A percentile compares a stretch with the other conserved stretches of the same genome.
phyloP scores from a whole-genome alignment of 2,888 invertebrate species.

The Phyllotreta cruciferae region DNA sequence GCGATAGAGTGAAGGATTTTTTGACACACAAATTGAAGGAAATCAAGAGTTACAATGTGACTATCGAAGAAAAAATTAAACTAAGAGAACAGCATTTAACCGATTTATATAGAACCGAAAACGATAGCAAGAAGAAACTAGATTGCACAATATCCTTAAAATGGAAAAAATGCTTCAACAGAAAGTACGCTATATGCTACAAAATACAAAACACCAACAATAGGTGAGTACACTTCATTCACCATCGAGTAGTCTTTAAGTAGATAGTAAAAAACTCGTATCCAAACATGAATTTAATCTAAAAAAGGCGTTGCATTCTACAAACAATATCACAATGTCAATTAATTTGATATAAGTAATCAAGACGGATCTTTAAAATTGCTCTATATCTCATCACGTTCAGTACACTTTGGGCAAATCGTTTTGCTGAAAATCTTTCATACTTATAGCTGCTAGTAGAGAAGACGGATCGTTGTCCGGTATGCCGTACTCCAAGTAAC shows the following conservation, averaged over 20 bases:
- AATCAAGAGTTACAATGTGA: conserved; percentile 39
- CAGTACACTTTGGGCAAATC: conserved; percentile 39
- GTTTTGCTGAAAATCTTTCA: conserved; percentile 47
- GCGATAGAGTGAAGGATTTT: conserved; percentile 45
- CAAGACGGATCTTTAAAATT: conserved; percentile 19
- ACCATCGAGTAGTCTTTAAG: no score
- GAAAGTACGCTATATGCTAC: conserved; percentile 49
- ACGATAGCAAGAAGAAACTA: conserved; percentile 14
- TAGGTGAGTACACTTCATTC: conserved; percentile 41
- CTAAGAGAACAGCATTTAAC: conserved; percentile 33
- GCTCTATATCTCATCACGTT: conserved; percentile 1
- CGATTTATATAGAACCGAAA: conserved; percentile 5
- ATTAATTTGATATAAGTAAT: conserved; percentile 19
- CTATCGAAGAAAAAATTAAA: conserved; percentile 36
- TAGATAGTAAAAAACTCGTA: no score
- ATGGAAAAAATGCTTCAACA: conserved; percentile 48
- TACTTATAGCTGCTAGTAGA: conserved; percentile 54
- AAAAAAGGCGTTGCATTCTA: conserved; percentile 31
- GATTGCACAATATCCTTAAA: conserved; percentile 17
- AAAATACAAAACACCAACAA: conserved; percentile 41
- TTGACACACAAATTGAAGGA: conserved; percentile 43
- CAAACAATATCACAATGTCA: conserved; percentile 33
- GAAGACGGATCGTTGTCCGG: conserved; percentile 57
- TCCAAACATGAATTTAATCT: conserved; percentile 22
- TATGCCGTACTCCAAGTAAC: conserved; percentile 69